Evolutionary conservation across 2,113 vertebrate species (phyloP).

Genomic region (human): DNA sequence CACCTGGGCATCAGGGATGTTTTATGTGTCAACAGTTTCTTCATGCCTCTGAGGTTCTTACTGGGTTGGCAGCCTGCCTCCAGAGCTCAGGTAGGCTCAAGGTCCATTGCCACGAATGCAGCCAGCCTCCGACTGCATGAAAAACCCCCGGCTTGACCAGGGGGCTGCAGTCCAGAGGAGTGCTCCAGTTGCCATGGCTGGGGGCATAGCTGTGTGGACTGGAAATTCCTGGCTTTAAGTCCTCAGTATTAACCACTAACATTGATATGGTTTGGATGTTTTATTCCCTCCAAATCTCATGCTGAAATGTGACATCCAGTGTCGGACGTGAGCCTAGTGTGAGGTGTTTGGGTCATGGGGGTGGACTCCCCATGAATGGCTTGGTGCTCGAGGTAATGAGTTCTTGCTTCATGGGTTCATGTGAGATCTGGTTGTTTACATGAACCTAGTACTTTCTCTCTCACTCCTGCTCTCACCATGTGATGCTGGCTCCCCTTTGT

Average conservation of each 20-base stretch:
- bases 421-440: too few relatives aligned
- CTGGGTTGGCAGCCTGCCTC: neutral
- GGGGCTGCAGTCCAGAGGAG: neutral
- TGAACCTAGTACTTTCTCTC: too few relatives aligned
- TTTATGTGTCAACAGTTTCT: neutral
- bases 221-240: neutral
- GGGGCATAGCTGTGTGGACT: neutral
- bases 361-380: too few relatives aligned
- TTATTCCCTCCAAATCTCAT: too few relatives aligned
- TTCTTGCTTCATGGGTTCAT: too few relatives aligned
- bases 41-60: neutral
- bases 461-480: too few relatives aligned
- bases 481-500: too few relatives aligned
- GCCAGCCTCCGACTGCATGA: neutral
- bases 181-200: neutral
- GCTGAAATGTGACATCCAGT: too few relatives aligned
- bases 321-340: too few relatives aligned
- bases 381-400: too few relatives aligned
- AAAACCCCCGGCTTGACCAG: neutral
- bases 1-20: neutral
- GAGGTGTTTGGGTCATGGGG: too few relatives aligned
- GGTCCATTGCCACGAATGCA: neutral
- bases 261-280: too few relatives aligned
- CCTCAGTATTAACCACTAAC: neutral
- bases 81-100: neutral